phyloP scores from a whole-genome alignment of 2,888 invertebrate genomes.

The Drosophila birchii region DNA sequence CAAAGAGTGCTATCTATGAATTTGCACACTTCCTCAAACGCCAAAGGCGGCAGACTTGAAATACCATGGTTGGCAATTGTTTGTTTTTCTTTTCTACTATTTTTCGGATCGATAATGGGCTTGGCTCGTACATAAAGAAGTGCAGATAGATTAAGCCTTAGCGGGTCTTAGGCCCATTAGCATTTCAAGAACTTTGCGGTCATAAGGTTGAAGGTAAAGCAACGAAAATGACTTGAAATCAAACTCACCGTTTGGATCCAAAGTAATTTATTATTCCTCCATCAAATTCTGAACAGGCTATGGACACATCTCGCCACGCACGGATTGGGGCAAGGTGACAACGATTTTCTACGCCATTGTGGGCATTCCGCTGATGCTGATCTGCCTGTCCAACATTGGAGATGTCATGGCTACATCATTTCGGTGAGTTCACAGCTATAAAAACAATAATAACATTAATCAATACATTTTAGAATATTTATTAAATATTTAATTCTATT shows the following conservation, averaged over 20 bases:
- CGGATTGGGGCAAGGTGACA: slow-evolving; percentile 95
- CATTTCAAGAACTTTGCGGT: slow-evolving; percentile 51
- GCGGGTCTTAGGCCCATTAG: slow-evolving; percentile 49
- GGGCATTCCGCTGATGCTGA: slow-evolving; percentile 97
- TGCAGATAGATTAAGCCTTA: slow-evolving; percentile 54
- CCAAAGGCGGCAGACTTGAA: slow-evolving; percentile 66
- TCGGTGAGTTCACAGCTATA: slow-evolving; percentile 85
- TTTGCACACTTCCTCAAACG: slow-evolving; percentile 68
- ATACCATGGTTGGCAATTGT: slow-evolving; percentile 51
- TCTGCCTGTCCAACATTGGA: slow-evolving; percentile 96
- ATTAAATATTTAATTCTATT: neutral
- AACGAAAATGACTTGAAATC: slow-evolving; percentile 7
- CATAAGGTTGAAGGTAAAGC: slow-evolving; percentile 57
- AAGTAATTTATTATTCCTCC: slow-evolving; percentile 11
- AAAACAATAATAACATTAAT: neutral
- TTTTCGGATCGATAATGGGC: slow-evolving; percentile 51
- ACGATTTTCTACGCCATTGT: slow-evolving; percentile 98
- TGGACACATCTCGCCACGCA: slow-evolving; percentile 97
- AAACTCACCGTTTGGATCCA: neutral
- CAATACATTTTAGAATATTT: neutral
- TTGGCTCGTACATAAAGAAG: slow-evolving; percentile 38
- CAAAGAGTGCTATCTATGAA: slow-evolving; percentile 11
- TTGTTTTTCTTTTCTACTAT: slow-evolving; percentile 20
- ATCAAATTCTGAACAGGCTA: slow-evolving; percentile 88
- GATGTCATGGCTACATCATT: slow-evolving; percentile 97